Base-by-base conservation (phyloP, 1,140 invertebrate species). In the Megathymus violae region DNA sequence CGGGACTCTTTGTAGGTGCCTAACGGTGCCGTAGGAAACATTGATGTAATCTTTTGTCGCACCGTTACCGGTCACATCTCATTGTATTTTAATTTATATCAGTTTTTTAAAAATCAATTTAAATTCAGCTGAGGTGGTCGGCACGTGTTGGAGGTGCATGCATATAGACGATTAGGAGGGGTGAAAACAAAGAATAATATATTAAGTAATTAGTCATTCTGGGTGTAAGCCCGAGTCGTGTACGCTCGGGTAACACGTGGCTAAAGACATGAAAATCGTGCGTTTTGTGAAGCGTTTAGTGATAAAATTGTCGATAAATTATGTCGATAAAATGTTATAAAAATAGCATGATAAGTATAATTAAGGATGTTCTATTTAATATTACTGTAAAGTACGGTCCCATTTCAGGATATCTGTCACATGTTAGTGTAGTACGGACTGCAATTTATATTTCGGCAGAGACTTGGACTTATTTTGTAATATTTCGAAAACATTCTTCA, bases 221-320 rank as follows among this genome's bases (percentile, higher is more conserved):
- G 80, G 80, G 73, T 78, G 81, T 76, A 68, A 65, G 51, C 63
- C 60, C 34, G 58, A 44, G 87, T 89, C 87, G 87, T 89, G 87
- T 89, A 79, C 73, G 70, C 43, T 72, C 78, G 62, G 63, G 68
- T 69, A 64, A 86, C 85, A 88, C 87, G 87, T 89, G 87, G 87
- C 85, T 74, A 79, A 54, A 54, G 67, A 88, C 87, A 89, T 88
- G 85, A 81, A 88, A 85, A 86, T 89, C 87, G 87, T 89, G 87
- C 72, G 71, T 79, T 78, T 76, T 76, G 76, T 76, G 62, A 74
- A 73, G 63, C 51, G 27, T 46, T 54, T 82, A 80, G 80, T 31
- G 80, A 51, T 74, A 34, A 34, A 41, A 13, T 36, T 44, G 25
- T 36, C 25, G 27, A 46, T 47, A 27, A 41, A n/a, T 19, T 52